Percentiles rank a stretch among this genome's conserved stretches.
These are phyloP conservation scores for Danio albolineatus DNA, from an alignment of 2,797 vertebrate genomes.

Conservation along the genomic window DNA sequence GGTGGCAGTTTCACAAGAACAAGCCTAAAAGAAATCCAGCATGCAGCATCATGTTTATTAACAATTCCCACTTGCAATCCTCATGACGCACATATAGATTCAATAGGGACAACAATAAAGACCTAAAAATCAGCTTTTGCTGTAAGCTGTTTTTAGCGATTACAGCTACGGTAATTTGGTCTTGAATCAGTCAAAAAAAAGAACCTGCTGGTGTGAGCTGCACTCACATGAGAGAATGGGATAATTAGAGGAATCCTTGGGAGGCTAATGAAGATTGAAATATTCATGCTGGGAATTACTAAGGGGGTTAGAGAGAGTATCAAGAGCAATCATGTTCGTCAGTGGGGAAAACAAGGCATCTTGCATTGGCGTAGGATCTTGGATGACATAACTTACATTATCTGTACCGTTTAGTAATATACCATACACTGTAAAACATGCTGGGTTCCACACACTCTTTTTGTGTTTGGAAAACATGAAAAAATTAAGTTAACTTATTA, in stretches of 20 bases:
- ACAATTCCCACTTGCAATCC: neutral
- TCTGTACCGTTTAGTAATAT: neutral
- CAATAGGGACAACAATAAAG: neutral
- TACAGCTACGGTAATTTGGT: neutral
- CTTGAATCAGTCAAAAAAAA: neutral
- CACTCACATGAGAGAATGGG: slow-evolving; percentile 37
- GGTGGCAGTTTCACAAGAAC: neutral
- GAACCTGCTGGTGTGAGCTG: slow-evolving; percentile 17
- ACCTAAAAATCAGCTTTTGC: neutral
- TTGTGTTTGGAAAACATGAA: too few species aligned
- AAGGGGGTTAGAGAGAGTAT: slow-evolving; percentile 4
- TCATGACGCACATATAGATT: neutral
- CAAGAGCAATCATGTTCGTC: slow-evolving; percentile 16
- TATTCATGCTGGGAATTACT: slow-evolving; percentile 49
- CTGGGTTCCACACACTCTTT: too few species aligned
- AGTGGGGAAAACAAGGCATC: slow-evolving; percentile 3
- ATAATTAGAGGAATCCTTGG: slow-evolving; percentile 40
- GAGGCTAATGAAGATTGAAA: slow-evolving; percentile 51
- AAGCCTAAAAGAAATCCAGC: neutral
- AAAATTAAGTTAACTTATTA: too few species aligned
- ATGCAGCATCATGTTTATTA: neutral
- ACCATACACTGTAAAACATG: too few species aligned
- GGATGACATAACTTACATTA: neutral
- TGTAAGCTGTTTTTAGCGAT: slow-evolving; percentile 2
- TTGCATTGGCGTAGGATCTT: neutral